Base-by-base conservation (phyloP, 2,113 vertebrate species). In the Lota lota region DNA sequence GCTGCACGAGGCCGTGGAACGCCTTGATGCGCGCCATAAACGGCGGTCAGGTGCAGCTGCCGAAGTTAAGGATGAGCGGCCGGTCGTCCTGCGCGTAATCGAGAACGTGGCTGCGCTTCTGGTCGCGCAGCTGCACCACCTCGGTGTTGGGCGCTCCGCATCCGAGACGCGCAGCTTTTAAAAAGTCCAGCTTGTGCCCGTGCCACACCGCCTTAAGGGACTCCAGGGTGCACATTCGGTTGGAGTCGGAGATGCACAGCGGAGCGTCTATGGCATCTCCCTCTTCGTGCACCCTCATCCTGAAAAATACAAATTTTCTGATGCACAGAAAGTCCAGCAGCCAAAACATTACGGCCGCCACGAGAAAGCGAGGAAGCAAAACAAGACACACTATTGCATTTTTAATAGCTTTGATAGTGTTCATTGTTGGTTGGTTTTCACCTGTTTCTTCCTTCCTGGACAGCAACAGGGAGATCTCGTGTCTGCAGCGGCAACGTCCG, bases 31-130 rank as follows among this genome's bases (percentile, higher is more conserved):
- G 97, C 86, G 94, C 95, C 97, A 98, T 97, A 89, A 98, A 99
- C 66, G 97, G 97, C 0, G 97, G 97, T 99, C 97, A 99, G 93
- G 96, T 98, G 93, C 97, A 98, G 90, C 97, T 99, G 68, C 97
- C 97, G 79, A 99, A 98, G 86, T 97, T 98, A 77, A 99, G 93
- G 79, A 99, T 92, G 78, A 99, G 94, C 50, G 97, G 97, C 85
- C 97, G 91, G 74, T 84, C 84, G 47, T 92, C 94, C 12, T 89
- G 91, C 3, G 92, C 95, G 75, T 91, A 98, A 75, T 98, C 97
- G 8, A 99, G 92, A 84, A 98, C 93, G 68, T 86, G 92, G 75
- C 88, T 79, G 76, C 80, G 88, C 84, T 84, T 88, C 81, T 90
- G 91, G 59, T 94, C 93, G 18, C 92, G 90, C 70, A 96, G 93